Base-by-base conservation (phyloP, 1,140 invertebrate genomes). In the Drosophila ogumai region DNA sequence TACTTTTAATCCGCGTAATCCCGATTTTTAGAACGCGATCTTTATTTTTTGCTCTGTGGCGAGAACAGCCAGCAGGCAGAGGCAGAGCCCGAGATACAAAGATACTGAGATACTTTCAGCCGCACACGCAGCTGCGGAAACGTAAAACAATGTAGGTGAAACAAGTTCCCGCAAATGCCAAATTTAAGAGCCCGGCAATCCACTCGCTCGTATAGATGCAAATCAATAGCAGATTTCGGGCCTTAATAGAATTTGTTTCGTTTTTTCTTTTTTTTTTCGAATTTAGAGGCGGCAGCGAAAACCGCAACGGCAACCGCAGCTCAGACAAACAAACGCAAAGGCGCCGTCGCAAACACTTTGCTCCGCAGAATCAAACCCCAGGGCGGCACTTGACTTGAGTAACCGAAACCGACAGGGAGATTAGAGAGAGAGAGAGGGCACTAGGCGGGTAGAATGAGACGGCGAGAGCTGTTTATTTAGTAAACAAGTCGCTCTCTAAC, bases 111-210 rank as follows among this genome's bases (percentile, higher is more conserved):
- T 50, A 73, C 69, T 71, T 74, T 54, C 44, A 67, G 72, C 77
- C 80, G 73, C 84, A 84, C 85, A 90, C 77, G 84, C 85, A 84
- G 80, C 85, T 90, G 77, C 84, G 81, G 85, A 87, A 88, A 87
- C 77, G 84, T 72, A 79, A 90, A 79, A 68, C 64, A 81, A 90
- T 90, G 85, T 90, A 90, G 85, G 85, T 90, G 85, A 90, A 90
- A 90, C 85, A 76, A 90, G 85, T 90, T 90, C 66, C 81, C 73
- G 71, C 66, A 84, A 80, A 85, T 73, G 67, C 61, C 72, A 84
- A 77, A 77, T 58, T 87, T 75, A 72, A 86, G 79, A 88, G 84
- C 84, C 63, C 65, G 58, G 54, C 74, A 63, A 68, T 59, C 68
- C 52, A 72, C 66, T 71, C 68, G 66, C 68, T 71, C 56, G 75